Evolutionary conservation across 2,113 vertebrate species (phyloP).

Genomic region (Platanista minor): DNA sequence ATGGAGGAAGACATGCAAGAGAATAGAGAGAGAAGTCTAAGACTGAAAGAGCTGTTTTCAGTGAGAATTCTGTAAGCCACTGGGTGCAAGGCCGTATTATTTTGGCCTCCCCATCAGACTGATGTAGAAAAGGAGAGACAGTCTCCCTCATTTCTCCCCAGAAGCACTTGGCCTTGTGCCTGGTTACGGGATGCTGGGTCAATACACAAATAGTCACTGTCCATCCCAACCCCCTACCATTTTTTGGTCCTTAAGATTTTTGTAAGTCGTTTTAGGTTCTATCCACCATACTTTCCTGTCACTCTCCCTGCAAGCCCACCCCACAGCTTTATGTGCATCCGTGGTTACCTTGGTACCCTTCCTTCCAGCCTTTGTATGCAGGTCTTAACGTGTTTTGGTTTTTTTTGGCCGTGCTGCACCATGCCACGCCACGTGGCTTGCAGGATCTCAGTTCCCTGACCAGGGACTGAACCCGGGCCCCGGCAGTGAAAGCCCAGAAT

Average conservation of each 20-base stretch:
- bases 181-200: neutral
- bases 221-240: accelerated
- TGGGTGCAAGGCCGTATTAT: neutral
- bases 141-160: neutral
- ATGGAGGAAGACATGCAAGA: neutral
- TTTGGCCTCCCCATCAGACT: neutral
- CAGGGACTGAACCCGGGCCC: accelerated
- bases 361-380: neutral
- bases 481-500: neutral
- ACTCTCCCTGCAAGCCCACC: neutral
- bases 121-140: neutral
- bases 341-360: neutral
- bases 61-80: neutral
- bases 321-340: neutral
- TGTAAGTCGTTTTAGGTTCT: neutral
- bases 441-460: neutral
- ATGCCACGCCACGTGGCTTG: accelerated
- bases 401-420: accelerated
- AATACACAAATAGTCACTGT: neutral
- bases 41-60: neutral
- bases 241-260: neutral
- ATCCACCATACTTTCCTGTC: neutral
- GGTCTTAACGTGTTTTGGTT: neutral
- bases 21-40: neutral
- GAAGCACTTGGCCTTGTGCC: neutral